These are phyloP conservation scores for Ctenoplectra terminalis DNA, from an alignment of 1,140 invertebrate species.

Conservation along the genomic window DNA sequence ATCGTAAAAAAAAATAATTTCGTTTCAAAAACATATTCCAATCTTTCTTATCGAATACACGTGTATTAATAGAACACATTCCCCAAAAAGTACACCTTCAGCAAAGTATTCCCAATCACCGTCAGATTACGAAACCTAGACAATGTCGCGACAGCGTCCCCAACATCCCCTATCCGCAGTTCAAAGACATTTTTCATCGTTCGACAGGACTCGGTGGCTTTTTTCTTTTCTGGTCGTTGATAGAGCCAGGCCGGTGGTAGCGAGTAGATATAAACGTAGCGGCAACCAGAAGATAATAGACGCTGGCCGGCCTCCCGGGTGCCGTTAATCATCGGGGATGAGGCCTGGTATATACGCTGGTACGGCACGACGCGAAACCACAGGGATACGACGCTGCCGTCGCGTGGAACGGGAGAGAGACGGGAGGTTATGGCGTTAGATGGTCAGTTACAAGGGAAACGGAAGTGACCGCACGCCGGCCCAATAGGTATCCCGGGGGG, in stretches of 20 bases:
- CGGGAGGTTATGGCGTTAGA: constrained; percentile 67
- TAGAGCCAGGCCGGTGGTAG: constrained; percentile 52
- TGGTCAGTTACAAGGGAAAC: constrained; percentile 73
- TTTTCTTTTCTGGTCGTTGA: constrained; percentile 38
- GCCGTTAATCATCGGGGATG: constrained; percentile 80
- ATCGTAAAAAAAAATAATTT: too few species aligned
- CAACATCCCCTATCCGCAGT: neutral
- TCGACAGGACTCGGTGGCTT: constrained; percentile 5
- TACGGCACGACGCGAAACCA: constrained; percentile 63
- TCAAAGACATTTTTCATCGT: constrained; percentile 54
- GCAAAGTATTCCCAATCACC: neutral
- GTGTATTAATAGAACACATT: too few species aligned
- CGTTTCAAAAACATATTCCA: too few species aligned
- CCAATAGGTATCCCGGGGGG: constrained; percentile 61
- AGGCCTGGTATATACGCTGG: constrained; percentile 52
- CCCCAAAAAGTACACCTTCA: too few species aligned
- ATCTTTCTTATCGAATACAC: too few species aligned
- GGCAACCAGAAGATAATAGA: constrained; percentile 73
- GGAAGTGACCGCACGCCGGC: constrained; percentile 77
- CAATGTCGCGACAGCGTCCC: constrained; percentile 1
- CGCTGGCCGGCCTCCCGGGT: constrained; percentile 73
- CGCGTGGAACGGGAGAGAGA: constrained; percentile 49
- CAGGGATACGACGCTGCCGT: constrained; percentile 66
- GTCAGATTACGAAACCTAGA: neutral
- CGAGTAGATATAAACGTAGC: constrained; percentile 67